Evolutionary conservation across 1,140 invertebrate genomes (phyloP).

Genomic region (Pseudobourletiella spinata): DNA sequence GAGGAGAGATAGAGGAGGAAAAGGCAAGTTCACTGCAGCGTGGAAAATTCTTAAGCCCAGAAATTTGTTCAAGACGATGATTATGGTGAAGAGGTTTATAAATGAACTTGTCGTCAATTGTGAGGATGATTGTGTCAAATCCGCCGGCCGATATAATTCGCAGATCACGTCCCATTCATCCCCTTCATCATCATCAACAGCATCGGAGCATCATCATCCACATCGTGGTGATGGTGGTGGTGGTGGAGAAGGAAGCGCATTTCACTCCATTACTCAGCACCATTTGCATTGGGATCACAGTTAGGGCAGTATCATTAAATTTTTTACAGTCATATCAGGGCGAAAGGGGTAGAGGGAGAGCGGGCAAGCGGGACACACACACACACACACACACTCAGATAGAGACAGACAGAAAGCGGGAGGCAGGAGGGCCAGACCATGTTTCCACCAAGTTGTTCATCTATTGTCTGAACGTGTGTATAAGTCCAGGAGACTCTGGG

Average conservation of each 20-base stretch:
- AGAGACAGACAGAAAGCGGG: constrained; percentile 5
- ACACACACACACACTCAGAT: no score
- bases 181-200: neutral
- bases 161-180: constrained; percentile 27
- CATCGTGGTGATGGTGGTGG: neutral
- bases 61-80: constrained; percentile 10
- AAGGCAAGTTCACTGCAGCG: constrained; percentile 19
- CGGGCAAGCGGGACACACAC: no score
- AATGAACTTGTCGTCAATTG: constrained; percentile 5
- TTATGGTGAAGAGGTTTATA: neutral
- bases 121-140: constrained; percentile 10
- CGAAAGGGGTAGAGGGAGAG: constrained; percentile 19
- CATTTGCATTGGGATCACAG: constrained; percentile 12
- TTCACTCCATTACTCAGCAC: constrained; percentile 22
- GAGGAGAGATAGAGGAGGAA: neutral
- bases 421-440: neutral
- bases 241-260: neutral
- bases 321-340: constrained; percentile 7
- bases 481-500: constrained; percentile 17
- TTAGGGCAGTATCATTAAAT: constrained; percentile 2
- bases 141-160: constrained; percentile 29
- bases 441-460: neutral
- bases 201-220: neutral
- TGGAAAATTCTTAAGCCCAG: constrained; percentile 21
- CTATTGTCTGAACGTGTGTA: constrained; percentile 10